Percentiles rank a stretch among this genome's conserved stretches.
Evolutionary conservation across 2,113 vertebrate species (phyloP).

Genomic region (Lampris megalopsis): DNA sequence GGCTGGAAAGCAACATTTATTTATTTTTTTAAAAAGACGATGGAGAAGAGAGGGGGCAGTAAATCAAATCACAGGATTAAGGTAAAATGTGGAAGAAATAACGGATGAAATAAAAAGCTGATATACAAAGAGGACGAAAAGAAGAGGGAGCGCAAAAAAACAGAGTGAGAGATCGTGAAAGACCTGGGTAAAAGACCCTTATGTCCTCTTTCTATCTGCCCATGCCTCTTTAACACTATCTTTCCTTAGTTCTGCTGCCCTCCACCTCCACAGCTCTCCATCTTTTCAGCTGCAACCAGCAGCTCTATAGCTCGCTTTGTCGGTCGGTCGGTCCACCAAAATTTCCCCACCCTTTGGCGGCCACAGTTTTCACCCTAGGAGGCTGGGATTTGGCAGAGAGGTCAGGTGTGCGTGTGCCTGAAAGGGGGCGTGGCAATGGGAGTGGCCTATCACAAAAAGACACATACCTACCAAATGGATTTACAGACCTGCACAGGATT

Average conservation of each 20-base stretch:
- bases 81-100: conserved; percentile 13
- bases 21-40: background rate
- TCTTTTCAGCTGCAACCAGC: background rate
- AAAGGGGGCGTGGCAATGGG: too few relatives aligned
- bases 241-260: background rate
- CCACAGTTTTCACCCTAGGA: too few relatives aligned
- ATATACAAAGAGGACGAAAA: background rate
- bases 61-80: conserved; percentile 20
- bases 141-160: too few relatives aligned
- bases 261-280: background rate
- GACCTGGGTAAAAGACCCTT: conserved; percentile 19
- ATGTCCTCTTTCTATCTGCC: conserved; percentile 5
- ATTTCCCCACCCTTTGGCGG: too few relatives aligned
- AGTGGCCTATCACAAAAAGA: too few relatives aligned
- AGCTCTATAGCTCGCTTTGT: too few relatives aligned
- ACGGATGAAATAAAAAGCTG: background rate
- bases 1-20: conserved; percentile 30
- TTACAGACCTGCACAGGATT: too few relatives aligned
- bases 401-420: too few relatives aligned
- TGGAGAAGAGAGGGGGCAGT: conserved; percentile 1
- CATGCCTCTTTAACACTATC: background rate
- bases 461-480: too few relatives aligned
- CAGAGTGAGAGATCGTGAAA: conserved; percentile 6
- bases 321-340: too few relatives aligned
- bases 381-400: too few relatives aligned